Percentiles rank a stretch among this genome's conserved stretches.
Conservation (phyloP, 2,888 invertebrate genomes). For the Callyntrura sp. region DNA sequence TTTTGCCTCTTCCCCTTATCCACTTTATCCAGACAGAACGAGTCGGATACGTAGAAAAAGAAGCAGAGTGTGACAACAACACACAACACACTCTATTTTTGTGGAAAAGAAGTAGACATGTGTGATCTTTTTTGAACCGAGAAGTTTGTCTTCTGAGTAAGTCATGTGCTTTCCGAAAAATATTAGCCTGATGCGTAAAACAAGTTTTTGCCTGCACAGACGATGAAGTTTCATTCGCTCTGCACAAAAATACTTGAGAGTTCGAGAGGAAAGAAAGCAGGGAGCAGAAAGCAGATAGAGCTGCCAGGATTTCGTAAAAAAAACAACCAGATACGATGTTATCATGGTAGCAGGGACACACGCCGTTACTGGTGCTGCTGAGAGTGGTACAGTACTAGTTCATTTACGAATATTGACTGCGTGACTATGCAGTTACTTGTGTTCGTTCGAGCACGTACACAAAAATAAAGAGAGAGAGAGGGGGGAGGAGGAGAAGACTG, state of each 20-base stretch:
- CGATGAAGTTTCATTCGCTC: not conserved
- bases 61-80: not conserved
- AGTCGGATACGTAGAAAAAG: not conserved
- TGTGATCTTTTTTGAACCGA: slow-evolving; percentile 34
- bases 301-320: slow-evolving; percentile 6
- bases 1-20: no score
- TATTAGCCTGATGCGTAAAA: slow-evolving; percentile 13
- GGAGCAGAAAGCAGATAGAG: not conserved
- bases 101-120: not conserved
- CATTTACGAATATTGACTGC: no score
- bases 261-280: not conserved
- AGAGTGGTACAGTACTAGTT: no score
- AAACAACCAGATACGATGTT: not conserved
- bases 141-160: slow-evolving; percentile 28
- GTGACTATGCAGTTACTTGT: no score
- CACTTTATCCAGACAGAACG: slow-evolving; percentile 24
- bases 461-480: no score
- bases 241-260: not conserved
- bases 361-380: not conserved
- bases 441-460: no score
- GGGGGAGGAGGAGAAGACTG: no score
- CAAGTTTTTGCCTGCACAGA: not conserved
- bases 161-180: slow-evolving; percentile 47
- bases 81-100: not conserved
- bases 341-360: not conserved